phyloP scores from a whole-genome alignment of 2,113 vertebrate genomes.

The Entelurus aequoreus region DNA sequence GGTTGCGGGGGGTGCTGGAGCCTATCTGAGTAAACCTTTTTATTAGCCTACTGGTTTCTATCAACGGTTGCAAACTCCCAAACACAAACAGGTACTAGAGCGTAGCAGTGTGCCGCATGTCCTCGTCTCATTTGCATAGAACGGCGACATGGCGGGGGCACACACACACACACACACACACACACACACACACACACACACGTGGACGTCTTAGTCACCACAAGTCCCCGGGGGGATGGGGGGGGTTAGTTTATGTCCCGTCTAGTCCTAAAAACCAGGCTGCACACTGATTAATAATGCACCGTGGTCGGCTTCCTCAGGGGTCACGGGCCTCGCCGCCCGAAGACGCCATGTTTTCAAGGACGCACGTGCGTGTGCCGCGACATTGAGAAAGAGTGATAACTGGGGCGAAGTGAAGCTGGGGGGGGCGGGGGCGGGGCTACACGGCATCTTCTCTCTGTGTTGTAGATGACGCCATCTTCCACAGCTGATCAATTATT shows the following conservation, averaged over 20 bases:
- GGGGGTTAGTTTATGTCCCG: constrained; percentile 18
- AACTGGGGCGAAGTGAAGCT: constrained; percentile 54
- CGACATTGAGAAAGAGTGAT: constrained; percentile 49
- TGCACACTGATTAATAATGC: constrained; percentile 45
- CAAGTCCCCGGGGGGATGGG: constrained; percentile 20
- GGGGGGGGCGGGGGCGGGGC: constrained; percentile 23
- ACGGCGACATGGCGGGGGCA: neutral
- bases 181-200: neutral
- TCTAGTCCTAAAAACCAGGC: constrained; percentile 38
- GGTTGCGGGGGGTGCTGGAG: too few relatives aligned
- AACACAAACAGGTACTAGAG: too few relatives aligned
- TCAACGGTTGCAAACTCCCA: too few relatives aligned
- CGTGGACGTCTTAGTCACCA: constrained; percentile 40
- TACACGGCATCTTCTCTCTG: constrained; percentile 50
- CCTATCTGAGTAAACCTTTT: too few relatives aligned
- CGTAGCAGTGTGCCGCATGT: too few relatives aligned
- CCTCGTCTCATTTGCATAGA: too few relatives aligned
- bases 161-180: too few relatives aligned
- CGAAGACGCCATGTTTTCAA: constrained; percentile 43
- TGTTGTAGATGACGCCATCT: constrained; percentile 20
- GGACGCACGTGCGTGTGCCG: constrained; percentile 54
- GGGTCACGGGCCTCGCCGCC: neutral
- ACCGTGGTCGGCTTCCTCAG: neutral
- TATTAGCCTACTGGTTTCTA: too few relatives aligned
- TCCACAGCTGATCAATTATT: constrained; percentile 33